Evolutionary conservation across 2,113 vertebrate genomes (phyloP).

Genomic region (Chlamydotis undulata): DNA sequence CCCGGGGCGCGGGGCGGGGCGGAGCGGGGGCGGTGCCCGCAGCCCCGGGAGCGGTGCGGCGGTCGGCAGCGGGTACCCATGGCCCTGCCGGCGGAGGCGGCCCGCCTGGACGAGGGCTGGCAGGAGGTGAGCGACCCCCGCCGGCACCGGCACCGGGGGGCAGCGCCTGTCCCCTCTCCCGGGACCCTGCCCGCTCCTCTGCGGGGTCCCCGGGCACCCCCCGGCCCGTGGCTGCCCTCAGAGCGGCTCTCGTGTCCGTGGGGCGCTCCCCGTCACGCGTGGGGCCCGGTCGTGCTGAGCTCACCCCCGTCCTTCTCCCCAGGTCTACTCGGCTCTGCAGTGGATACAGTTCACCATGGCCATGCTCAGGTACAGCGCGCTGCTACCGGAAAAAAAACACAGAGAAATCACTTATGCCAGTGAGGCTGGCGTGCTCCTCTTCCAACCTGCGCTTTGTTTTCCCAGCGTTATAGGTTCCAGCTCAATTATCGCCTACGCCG

Average conservation of each 20-base stretch:
- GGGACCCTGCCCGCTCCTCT: neutral
- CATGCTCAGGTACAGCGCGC: slow-evolving; percentile 70
- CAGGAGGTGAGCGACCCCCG: slow-evolving; percentile 32
- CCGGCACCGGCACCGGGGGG: neutral
- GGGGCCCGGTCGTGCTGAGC: neutral
- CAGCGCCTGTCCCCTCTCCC: neutral
- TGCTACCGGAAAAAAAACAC: neutral
- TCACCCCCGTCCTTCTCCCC: neutral
- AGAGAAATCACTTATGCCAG: neutral
- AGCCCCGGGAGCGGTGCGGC: neutral
- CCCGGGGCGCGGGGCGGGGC: neutral
- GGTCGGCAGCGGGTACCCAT: neutral
- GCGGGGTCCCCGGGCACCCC: no score
- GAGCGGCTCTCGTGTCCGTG: neutral
- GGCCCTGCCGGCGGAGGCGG: slow-evolving; percentile 11
- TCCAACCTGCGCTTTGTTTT: slow-evolving; percentile 44
- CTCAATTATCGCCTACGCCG: slow-evolving; percentile 74
- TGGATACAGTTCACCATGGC: slow-evolving; percentile 80
- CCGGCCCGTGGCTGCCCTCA: neutral
- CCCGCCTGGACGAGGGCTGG: slow-evolving; percentile 24
- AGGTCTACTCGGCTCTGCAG: slow-evolving; percentile 71
- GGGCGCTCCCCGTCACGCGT: neutral
- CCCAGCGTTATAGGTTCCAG: slow-evolving; percentile 79
- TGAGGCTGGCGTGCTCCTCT: neutral
- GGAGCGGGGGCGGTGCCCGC: slow-evolving; percentile 2